Percentiles rank a stretch among this genome's conserved stretches.
phyloP scores from a whole-genome alignment of 2,113 vertebrate species.

The Parus major region DNA sequence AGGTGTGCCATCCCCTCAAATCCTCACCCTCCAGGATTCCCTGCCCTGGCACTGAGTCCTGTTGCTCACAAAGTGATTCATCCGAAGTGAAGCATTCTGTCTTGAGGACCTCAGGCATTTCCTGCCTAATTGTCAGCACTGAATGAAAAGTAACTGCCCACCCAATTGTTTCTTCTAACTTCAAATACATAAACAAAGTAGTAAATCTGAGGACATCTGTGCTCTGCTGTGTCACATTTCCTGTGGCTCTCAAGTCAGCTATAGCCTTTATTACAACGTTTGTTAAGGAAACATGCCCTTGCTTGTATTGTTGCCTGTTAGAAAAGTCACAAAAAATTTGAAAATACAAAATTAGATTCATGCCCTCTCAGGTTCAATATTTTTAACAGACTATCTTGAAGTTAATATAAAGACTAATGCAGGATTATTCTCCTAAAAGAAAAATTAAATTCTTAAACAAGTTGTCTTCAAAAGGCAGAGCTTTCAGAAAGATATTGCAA shows the following conservation, averaged over 20 bases:
- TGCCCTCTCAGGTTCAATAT: not conserved
- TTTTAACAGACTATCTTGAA: not conserved
- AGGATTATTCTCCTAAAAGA: not conserved
- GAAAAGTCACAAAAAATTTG: not conserved
- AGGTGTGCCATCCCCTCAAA: not conserved
- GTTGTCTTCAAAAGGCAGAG: not conserved
- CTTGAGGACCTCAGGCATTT: not conserved
- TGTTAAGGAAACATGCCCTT: not conserved
- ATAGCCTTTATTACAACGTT: not conserved
- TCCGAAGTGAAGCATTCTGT: not conserved
- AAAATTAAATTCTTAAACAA: not conserved
- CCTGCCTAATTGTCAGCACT: not conserved
- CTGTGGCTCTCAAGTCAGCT: not conserved
- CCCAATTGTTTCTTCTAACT: not conserved
- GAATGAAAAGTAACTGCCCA: not conserved
- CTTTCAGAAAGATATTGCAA: not conserved
- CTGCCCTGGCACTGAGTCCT: not conserved
- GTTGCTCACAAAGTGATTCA: accelerated
- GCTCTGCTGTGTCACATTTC: not conserved
- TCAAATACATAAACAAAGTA: not conserved
- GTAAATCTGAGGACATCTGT: not conserved
- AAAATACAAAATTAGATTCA: not conserved
- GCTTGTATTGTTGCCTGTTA: not conserved
- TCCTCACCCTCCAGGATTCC: not conserved
- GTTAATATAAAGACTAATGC: not conserved